Percentiles rank a stretch among this genome's conserved stretches.
These are phyloP conservation scores for Thymallus thymallus DNA, from an alignment of 2,113 vertebrate species.

Conservation along the genomic window DNA sequence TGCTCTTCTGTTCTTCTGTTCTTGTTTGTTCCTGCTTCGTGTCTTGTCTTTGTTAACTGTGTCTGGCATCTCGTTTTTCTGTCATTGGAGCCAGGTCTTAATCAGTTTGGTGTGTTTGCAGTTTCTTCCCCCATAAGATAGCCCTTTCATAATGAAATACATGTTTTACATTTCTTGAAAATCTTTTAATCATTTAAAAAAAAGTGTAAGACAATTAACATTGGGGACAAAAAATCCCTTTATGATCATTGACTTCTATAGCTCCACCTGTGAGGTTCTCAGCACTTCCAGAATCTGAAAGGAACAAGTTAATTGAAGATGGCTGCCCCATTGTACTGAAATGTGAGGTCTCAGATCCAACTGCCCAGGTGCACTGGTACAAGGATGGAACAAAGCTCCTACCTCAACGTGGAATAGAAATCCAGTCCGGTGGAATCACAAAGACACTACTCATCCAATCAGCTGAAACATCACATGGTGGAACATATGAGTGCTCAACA, in stretches of 20 bases:
- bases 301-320: conserved; percentile 56
- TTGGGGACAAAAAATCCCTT: conserved; percentile 39
- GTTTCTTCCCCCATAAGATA: neutral
- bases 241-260: conserved; percentile 61
- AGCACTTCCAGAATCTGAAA: conserved; percentile 60
- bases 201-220: neutral
- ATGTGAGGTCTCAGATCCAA: conserved; percentile 68
- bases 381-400: conserved; percentile 68
- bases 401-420: conserved; percentile 53
- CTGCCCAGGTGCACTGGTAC: conserved; percentile 67
- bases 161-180: conserved; percentile 18
- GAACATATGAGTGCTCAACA: conserved; percentile 72
- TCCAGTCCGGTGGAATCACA: conserved; percentile 60
- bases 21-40: neutral
- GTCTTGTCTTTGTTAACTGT: conserved; percentile 32
- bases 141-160: neutral
- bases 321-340: conserved; percentile 64
- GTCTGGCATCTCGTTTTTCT: conserved; percentile 24
- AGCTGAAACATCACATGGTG: conserved; percentile 62
- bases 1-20: conserved; percentile 25
- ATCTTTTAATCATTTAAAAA: conserved; percentile 17
- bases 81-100: neutral
- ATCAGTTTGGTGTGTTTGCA: neutral
- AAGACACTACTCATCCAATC: conserved; percentile 62
- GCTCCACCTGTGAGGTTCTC: conserved; percentile 69